These are phyloP conservation scores for Carpatolechia fugitivella DNA, from an alignment of 2,888 invertebrate species.

Conservation along the genomic window DNA sequence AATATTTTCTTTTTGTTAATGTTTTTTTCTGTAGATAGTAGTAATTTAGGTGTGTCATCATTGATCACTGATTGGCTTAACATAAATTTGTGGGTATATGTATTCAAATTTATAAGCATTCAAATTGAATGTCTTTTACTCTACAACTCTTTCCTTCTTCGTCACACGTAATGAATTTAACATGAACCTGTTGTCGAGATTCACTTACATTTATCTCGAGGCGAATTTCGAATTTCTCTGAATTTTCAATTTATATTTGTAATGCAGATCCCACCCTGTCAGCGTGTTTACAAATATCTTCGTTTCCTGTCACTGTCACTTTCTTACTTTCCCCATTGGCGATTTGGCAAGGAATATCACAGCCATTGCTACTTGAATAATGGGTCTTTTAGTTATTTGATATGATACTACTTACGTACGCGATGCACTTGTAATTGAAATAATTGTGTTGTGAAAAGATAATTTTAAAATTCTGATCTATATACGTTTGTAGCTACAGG, in stretches of 20 bases:
- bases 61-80: too few species aligned
- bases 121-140: neutral
- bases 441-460: too few species aligned
- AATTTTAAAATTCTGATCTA: too few species aligned
- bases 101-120: too few species aligned
- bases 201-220: neutral
- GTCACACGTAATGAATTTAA: neutral
- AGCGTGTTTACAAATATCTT: constrained; percentile 36
- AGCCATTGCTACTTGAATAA: constrained; percentile 13
- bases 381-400: neutral
- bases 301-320: constrained; percentile 40
- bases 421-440: too few species aligned
- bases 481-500: too few species aligned
- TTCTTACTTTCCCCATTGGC: constrained; percentile 48
- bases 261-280: constrained; percentile 38
- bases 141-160: neutral
- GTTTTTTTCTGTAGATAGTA: too few species aligned
- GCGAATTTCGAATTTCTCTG: neutral
- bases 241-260: constrained; percentile 20
- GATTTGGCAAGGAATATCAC: constrained; percentile 28
- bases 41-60: too few species aligned
- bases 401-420: neutral
- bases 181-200: neutral
- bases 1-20: neutral
- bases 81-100: too few species aligned